Evolutionary conservation across 2,113 vertebrate genomes (phyloP).

Genomic region (Clarias gariepinus): DNA sequence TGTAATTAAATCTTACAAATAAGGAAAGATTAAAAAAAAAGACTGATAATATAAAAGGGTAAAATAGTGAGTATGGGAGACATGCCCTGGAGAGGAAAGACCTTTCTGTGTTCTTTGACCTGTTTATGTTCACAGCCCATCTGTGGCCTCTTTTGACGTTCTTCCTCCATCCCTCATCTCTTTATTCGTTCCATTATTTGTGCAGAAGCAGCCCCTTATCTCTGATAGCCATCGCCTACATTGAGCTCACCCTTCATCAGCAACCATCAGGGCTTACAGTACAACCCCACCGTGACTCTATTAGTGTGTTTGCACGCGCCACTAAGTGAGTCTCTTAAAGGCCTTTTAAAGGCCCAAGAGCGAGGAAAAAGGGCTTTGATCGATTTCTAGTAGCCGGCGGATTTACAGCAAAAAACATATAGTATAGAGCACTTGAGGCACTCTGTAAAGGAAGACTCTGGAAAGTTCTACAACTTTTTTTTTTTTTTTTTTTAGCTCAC

Average conservation of each 20-base stretch:
- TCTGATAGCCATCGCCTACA: not conserved
- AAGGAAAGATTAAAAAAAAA: slow-evolving; percentile 55
- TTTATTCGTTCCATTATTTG: not conserved
- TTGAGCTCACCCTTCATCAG: not conserved
- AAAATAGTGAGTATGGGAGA: slow-evolving; percentile 14
- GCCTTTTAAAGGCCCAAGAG: not conserved
- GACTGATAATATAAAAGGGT: slow-evolving; percentile 52
- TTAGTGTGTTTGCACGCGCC: not conserved
- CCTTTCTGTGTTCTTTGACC: not conserved
- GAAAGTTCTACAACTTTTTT: slow-evolving; percentile 19
- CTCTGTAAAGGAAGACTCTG: not conserved
- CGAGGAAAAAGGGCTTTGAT: not conserved
- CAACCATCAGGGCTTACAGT: not conserved
- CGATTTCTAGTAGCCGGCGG: not conserved
- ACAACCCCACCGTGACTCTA: not conserved
- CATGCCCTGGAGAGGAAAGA: not conserved
- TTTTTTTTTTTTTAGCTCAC: slow-evolving; percentile 1
- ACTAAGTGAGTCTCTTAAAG: not conserved
- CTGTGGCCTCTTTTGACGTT: not conserved
- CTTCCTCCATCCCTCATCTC: not conserved
- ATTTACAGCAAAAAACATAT: not conserved
- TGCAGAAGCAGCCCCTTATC: not conserved
- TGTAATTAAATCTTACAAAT: not conserved
- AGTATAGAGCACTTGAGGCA: not conserved
- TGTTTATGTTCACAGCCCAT: slow-evolving; percentile 8